Base-by-base conservation (phyloP, 2,113 vertebrate species). In the Cranoglanis bouderius region DNA sequence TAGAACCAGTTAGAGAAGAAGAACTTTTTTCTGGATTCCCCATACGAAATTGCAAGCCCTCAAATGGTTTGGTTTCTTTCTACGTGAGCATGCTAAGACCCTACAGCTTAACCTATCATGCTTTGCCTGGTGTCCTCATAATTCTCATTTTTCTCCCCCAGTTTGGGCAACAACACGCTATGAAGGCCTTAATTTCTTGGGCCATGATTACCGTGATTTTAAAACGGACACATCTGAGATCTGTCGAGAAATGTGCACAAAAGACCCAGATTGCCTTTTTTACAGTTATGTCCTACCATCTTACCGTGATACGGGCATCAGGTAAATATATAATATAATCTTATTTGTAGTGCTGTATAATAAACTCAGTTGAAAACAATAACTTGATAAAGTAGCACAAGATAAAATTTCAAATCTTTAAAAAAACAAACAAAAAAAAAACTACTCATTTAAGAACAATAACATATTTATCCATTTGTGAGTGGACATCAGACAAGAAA, bases 241-340 rank as follows among this genome's bases (percentile, higher is more conserved):
- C 55, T 91, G 90, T 72, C 59, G 78, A 49, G 85, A 87, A 21
- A 65, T 43, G 12, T 91, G 90, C 63, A 87, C 82, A 29, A 61
- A 59, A 51, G 88, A 91, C 40, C 90, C 85, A 40, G 49, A 57
- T 18, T 91, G 90, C 81, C 90, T 87, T 65, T 91, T 91, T 82
- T 91, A 89, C 85, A 87, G 55, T 29, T 91, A 87, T 38, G 63
- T 70, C 40, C 16, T 38, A 70, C 38, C 82, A 19, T 49, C 59
- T 65, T 65, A 65, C 40, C 57, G 0, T 32, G 5, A 84, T 40
- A 4, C 14, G 5, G 14, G 13, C 4, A 55, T 43, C 18, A 35
- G 53, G 53, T 82, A 57, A 55, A 57, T 55, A 82, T 82, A 82
- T 8, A 53, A 26, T 82, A 67, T 38, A 61, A 21, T 24, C 32